Conservation (phyloP, 2,113 vertebrate species). For the Orientallactaga bullata region DNA sequence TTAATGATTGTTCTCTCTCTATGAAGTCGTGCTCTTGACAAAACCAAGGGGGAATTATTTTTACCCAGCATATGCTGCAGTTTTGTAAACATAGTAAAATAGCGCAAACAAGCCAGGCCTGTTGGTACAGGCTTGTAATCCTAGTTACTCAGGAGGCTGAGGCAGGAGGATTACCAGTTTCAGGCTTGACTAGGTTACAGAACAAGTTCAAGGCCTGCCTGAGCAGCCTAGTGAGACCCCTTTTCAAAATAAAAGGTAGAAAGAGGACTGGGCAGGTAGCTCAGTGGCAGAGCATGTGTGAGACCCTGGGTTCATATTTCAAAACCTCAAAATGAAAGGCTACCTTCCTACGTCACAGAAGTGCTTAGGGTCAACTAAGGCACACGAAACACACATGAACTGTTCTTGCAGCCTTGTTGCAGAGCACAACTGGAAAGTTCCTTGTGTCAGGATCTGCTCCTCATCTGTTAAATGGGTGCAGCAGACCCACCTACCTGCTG, state of each 20-base stretch:
- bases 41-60: fast-evolving
- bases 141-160: not conserved
- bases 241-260: not conserved
- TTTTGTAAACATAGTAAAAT: not conserved
- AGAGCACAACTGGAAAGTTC: fast-evolving
- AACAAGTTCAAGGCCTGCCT: not conserved
- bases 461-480: not conserved
- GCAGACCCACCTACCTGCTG: fast-evolving
- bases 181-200: not conserved
- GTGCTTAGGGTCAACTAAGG: not conserved
- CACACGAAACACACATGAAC: fast-evolving
- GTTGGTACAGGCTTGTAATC: not conserved
- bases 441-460: not conserved
- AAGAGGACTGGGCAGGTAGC: not conserved
- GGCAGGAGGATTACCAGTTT: no score
- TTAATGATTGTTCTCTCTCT: no score
- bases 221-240: not conserved
- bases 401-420: fast-evolving
- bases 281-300: not conserved
- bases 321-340: not conserved
- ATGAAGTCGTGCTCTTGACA: not conserved
- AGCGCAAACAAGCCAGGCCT: not conserved
- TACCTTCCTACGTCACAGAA: fast-evolving
- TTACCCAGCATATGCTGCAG: fast-evolving
- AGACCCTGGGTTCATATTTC: no score